Percentiles rank a stretch among this genome's conserved stretches.
Conservation (phyloP, 1,140 invertebrate genomes). For the Euura saliciscinereae region DNA sequence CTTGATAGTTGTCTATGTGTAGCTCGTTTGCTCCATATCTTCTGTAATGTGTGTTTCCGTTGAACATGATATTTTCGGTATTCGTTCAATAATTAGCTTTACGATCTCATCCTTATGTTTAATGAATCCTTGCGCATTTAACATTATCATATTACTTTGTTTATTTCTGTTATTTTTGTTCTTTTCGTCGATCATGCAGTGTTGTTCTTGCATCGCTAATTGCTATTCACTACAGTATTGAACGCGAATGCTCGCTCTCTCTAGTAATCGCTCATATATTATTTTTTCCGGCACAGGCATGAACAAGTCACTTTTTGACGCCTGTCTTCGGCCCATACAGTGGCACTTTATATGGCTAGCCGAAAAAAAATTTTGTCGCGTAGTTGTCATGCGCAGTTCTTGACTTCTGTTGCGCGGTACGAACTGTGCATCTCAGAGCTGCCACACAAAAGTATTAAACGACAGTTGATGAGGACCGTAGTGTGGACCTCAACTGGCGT, state of each 20-base stretch:
- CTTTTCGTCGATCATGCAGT: neutral
- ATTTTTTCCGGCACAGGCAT: too few species aligned
- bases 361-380: too few species aligned
- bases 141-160: constrained; percentile 12
- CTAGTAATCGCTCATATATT: neutral
- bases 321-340: too few species aligned
- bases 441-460: too few species aligned
- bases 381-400: too few species aligned
- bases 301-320: too few species aligned
- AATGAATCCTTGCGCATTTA: constrained; percentile 19
- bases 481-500: too few species aligned
- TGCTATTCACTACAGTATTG: constrained; percentile 16
- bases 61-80: constrained; percentile 16
- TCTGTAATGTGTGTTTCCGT: constrained; percentile 18
- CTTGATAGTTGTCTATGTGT: constrained; percentile 7
- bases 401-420: too few species aligned
- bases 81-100: constrained; percentile 10
- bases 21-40: constrained; percentile 6
- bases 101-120: constrained; percentile 17
- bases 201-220: neutral
- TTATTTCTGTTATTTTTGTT: neutral
- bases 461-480: too few species aligned
- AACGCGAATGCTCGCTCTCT: neutral
- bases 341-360: too few species aligned
- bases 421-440: too few species aligned